Percentiles rank a stretch among this genome's conserved stretches.
Conservation (phyloP, 2,888 invertebrate genomes). For the Villa cingulata region DNA sequence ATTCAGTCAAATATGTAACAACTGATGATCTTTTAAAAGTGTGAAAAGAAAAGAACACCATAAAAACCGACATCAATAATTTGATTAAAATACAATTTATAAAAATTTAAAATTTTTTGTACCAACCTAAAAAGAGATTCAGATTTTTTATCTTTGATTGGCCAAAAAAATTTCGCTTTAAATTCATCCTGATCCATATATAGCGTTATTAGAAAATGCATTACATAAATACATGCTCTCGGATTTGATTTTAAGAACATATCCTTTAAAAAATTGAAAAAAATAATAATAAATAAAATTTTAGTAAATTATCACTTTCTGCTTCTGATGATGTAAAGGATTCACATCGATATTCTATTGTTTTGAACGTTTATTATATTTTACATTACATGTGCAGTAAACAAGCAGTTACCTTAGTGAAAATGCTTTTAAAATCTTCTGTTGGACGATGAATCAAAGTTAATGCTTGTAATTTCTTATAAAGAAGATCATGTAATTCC, state of each 20-base stretch:
- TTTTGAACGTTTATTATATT: too few species aligned
- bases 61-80: too few species aligned
- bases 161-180: constrained; percentile 35
- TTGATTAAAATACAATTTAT: too few species aligned
- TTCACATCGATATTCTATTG: too few species aligned
- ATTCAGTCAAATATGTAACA: constrained; percentile 28
- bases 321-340: too few species aligned
- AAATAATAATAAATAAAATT: background rate
- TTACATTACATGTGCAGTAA: background rate
- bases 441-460: constrained; percentile 22
- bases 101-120: too few species aligned
- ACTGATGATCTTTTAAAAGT: constrained; percentile 22
- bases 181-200: constrained; percentile 29
- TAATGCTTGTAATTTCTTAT: constrained; percentile 23
- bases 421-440: constrained; percentile 23
- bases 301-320: too few species aligned
- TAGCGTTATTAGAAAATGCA: constrained; percentile 31
- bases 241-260: constrained; percentile 35
- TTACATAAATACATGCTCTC: constrained; percentile 30
- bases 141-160: constrained; percentile 29
- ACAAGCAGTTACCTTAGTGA: constrained; percentile 8
- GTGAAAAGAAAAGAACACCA: background rate
- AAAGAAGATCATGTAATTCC: constrained; percentile 25
- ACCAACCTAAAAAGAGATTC: constrained; percentile 25
- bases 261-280: constrained; percentile 18